Conservation (phyloP, 2,113 vertebrate genomes). For the Rhinolophus ferrumequinum region DNA sequence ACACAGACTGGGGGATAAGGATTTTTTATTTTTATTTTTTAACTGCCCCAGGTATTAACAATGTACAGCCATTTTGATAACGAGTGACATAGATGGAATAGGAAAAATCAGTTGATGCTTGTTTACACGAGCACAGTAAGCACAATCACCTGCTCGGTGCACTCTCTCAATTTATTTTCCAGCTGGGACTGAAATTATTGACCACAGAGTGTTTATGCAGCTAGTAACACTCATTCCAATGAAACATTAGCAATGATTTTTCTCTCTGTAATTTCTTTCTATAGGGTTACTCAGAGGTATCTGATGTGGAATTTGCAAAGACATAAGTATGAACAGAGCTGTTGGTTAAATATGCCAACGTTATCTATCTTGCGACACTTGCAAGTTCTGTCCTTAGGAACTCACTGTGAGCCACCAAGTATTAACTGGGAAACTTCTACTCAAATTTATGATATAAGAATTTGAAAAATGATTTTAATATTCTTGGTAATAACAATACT, state of each 20-base stretch:
- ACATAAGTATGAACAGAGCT: neutral
- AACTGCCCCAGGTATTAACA: neutral
- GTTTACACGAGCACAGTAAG: neutral
- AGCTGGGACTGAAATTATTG: constrained; percentile 45
- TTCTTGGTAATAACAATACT: neutral
- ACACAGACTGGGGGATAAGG: neutral
- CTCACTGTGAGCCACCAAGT: neutral
- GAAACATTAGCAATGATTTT: constrained; percentile 49
- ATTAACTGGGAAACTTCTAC: neutral
- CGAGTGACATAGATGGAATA: neutral
- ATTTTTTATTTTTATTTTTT: neutral
- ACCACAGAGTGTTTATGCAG: constrained; percentile 27
- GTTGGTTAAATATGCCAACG: neutral
- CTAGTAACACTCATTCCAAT: constrained; percentile 20
- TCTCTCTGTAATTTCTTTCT: neutral
- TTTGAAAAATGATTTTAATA: constrained; percentile 22
- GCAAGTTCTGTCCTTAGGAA: neutral
- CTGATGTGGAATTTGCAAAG: constrained; percentile 48
- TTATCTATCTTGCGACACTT: neutral
- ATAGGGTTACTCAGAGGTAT: neutral
- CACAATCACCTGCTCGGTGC: neutral
- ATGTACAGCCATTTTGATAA: neutral
- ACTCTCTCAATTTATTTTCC: constrained; percentile 51
- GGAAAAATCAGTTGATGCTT: neutral
- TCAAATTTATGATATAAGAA: neutral